Base-by-base conservation (phyloP, 2,888 invertebrate genomes). In the Tiphia femorata region DNA sequence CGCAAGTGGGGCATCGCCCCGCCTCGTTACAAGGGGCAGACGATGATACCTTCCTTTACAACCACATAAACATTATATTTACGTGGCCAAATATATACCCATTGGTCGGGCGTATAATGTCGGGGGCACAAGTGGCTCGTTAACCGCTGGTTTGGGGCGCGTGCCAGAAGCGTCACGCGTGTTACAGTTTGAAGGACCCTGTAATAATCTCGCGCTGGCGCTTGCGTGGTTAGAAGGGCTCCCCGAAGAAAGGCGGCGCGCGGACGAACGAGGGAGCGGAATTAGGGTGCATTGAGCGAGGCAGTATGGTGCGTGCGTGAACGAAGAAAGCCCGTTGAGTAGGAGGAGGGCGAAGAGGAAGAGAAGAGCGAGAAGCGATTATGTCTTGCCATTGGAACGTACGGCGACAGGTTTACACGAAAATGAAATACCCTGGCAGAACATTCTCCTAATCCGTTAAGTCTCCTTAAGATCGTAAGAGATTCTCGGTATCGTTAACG, bases 141-240 rank as follows among this genome's bases (percentile, higher is more conserved):
- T 65, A 58, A 64, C 64, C 49, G 64, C 52, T 50, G 58, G 56
- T 58, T 64, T 64, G 58, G n/a, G 64, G 58, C 65, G 60, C 65
- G 64, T 65, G 65, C 64, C 65, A 64, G 64, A 44, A 61, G 65
- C 57, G 64, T 64, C 64, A 62, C 64, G 64, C 62, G 64, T 58
- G 51, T 64, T 58, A 63, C 64, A 46, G 46, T 53, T 49, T 43
- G 51, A 57, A 57, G 48, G 66, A 44, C 59, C 46, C 42, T 48
- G 46, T 40, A 56, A 53, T 42, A 19, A 19, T 30, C 17, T n/a
- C n/a, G n/a, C n/a, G 33, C 33, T 14, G 33, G 33, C 33, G 33
- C 12, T 33, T 14, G 33, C 10, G 33, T 14, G 12, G 6, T 12
- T 33, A 3, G 6, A 33, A 33, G 33, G 14, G 14, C 12, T 33